Conservation (phyloP, 2,113 vertebrate genomes). For the Saguinus imperator region DNA sequence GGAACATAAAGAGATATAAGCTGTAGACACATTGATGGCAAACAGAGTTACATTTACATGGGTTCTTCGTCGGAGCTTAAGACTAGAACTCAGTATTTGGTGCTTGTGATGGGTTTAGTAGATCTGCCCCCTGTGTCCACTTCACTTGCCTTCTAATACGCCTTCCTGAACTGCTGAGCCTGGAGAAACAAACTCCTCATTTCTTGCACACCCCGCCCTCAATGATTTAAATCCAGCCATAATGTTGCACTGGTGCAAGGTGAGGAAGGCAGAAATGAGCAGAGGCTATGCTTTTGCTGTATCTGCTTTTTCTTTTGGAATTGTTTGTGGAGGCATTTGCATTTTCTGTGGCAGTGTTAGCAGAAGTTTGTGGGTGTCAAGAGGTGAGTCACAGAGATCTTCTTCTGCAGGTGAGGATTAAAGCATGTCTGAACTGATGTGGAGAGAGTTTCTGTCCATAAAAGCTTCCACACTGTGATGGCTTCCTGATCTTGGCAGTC, state of each 20-base stretch:
- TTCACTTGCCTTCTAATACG: neutral
- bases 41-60: neutral
- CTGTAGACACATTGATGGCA: neutral
- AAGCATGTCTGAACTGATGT: neutral
- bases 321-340: neutral
- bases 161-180: neutral
- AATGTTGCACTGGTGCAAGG: neutral
- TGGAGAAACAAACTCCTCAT: neutral
- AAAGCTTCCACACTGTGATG: neutral
- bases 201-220: neutral
- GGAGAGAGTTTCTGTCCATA: neutral
- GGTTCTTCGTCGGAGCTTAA: neutral
- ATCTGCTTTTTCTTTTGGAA: neutral
- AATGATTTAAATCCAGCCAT: neutral
- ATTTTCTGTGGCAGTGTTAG: neutral
- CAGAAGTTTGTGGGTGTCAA: neutral
- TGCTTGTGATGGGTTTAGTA: neutral
- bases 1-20: neutral
- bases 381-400: neutral
- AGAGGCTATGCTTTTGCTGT: neutral
- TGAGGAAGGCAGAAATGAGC: neutral
- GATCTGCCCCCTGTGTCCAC: neutral
- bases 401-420: neutral
- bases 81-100: neutral
- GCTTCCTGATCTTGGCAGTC: neutral